phyloP scores from a whole-genome alignment of 2,888 invertebrate genomes.

The Metacarcinus magister region DNA sequence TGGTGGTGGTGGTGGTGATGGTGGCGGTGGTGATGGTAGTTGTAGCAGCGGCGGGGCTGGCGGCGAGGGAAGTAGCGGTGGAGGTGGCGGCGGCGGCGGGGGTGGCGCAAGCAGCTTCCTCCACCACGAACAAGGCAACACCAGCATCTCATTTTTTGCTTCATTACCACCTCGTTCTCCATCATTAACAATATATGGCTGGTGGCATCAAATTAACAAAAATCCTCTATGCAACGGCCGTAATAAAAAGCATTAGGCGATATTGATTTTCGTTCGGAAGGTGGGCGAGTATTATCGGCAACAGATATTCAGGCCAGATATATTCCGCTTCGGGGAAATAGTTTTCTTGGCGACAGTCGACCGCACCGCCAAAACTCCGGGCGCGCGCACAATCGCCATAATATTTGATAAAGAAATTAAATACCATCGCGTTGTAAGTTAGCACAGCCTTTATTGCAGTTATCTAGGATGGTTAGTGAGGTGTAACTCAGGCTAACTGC shows the following conservation, averaged over 20 bases:
- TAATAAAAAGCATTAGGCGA: constrained; percentile 74
- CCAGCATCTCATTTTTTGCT: constrained; percentile 35
- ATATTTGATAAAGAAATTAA: constrained; percentile 80
- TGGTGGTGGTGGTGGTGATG: background rate
- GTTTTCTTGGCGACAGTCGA: constrained; percentile 72
- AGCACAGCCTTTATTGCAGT: constrained; percentile 78
- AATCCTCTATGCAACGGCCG: constrained; percentile 62
- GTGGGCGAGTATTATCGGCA: constrained; percentile 71
- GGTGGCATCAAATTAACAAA: constrained; percentile 59
- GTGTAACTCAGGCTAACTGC: constrained; percentile 73
- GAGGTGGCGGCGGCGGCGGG: constrained; percentile 40
- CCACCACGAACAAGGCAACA: background rate
- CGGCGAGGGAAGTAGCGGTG: background rate
- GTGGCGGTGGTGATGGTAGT: background rate
- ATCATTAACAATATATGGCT: constrained; percentile 46
- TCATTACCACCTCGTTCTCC: constrained; percentile 49
- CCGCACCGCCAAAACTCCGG: constrained; percentile 43
- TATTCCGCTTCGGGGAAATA: constrained; percentile 57
- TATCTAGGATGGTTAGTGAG: constrained; percentile 77
- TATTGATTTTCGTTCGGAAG: constrained; percentile 75
- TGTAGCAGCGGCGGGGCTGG: background rate
- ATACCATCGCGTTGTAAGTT: constrained; percentile 71
- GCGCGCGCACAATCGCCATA: constrained; percentile 58
- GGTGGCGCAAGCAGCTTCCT: constrained; percentile 39
- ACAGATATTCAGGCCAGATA: constrained; percentile 73